phyloP scores from a whole-genome alignment of 2,888 invertebrate species.

The Alcis repandata region DNA sequence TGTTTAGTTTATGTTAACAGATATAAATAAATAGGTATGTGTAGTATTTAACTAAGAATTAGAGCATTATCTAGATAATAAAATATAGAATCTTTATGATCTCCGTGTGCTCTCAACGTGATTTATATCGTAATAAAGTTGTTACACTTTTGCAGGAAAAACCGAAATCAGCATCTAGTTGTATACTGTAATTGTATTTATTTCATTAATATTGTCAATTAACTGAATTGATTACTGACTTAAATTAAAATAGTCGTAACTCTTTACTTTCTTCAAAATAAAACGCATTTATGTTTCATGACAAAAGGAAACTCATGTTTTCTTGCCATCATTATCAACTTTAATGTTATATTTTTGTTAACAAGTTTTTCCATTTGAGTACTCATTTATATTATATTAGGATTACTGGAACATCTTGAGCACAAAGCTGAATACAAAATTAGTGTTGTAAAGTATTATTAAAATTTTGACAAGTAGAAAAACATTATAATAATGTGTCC shows the following conservation, averaged over 20 bases:
- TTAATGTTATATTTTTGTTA: not conserved
- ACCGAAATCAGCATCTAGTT: not conserved
- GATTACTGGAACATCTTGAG: not conserved
- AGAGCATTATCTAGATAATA: slow-evolving; percentile 42
- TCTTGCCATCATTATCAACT: slow-evolving; percentile 2
- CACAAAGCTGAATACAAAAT: not conserved
- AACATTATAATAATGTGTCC: too few species aligned
- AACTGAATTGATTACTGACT: too few species aligned
- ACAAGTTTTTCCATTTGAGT: not conserved
- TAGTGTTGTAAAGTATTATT: too few species aligned
- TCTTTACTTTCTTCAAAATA: not conserved
- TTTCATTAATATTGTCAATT: too few species aligned
- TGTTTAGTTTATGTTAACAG: not conserved
- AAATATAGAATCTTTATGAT: slow-evolving; percentile 56
- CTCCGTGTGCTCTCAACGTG: slow-evolving; percentile 66
- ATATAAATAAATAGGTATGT: not conserved
- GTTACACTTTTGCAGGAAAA: slow-evolving; percentile 5
- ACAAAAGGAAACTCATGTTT: slow-evolving; percentile 7
- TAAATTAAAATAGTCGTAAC: too few species aligned
- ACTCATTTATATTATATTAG: too few species aligned
- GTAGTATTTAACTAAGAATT: slow-evolving; percentile 20
- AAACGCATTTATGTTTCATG: not conserved
- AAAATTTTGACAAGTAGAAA: too few species aligned
- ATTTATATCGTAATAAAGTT: slow-evolving; percentile 37
- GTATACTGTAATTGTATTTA: too few species aligned